A percentile compares a stretch with the other conserved stretches of the same genome.
phyloP scores from a whole-genome alignment of 2,888 invertebrate genomes.

The Mechanitis mazaeus region DNA sequence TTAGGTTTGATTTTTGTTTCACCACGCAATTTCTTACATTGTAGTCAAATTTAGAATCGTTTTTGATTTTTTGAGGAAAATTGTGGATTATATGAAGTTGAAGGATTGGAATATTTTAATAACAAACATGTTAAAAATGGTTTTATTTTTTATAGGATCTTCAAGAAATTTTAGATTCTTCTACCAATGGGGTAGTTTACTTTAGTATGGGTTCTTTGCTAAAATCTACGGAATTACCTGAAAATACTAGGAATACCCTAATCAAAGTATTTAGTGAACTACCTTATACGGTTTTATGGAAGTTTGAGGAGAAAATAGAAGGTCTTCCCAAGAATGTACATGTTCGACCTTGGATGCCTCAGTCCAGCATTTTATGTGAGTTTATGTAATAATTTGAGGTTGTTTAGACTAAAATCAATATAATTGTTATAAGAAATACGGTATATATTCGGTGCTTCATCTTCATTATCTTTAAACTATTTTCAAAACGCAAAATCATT shows the following conservation, averaged over 20 bases:
- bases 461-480: too few species aligned
- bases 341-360: conserved; percentile 70
- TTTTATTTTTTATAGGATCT: conserved; percentile 43
- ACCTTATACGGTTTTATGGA: conserved; percentile 68
- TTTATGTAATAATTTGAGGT: neutral
- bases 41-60: too few species aligned
- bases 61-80: too few species aligned
- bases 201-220: conserved; percentile 61
- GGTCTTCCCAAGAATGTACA: conserved; percentile 62
- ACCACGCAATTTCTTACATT: neutral
- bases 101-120: too few species aligned
- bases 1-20: neutral
- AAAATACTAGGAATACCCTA: conserved; percentile 35
- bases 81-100: too few species aligned
- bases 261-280: conserved; percentile 41
- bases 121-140: neutral
- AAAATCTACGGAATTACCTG: conserved; percentile 37
- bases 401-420: too few species aligned
- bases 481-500: too few species aligned
- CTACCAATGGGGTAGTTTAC: conserved; percentile 52
- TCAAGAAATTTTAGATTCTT: conserved; percentile 48
- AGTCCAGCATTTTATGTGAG: conserved; percentile 69
- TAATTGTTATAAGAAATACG: too few species aligned
- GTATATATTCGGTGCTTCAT: too few species aligned
- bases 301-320: conserved; percentile 59